Evolutionary conservation across 2,888 invertebrate species (phyloP).

Genomic region (Leptopilina myrica): DNA sequence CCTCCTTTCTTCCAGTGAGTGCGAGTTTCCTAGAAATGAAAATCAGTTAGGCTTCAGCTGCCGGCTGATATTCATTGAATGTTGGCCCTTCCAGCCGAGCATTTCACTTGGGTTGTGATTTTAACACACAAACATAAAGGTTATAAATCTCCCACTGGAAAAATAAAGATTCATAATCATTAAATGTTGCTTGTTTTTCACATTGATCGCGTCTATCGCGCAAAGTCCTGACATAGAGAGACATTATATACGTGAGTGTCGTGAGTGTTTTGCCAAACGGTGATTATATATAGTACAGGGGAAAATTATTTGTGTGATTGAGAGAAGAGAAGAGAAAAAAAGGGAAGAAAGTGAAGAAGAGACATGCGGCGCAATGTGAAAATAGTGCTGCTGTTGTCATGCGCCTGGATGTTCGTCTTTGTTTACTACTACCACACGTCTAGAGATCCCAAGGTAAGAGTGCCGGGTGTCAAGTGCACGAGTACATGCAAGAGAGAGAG

Average conservation of each 20-base stretch:
- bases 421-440: slow-evolving; percentile 81
- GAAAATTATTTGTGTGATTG: slow-evolving; percentile 36
- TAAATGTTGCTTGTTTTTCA: slow-evolving; percentile 9
- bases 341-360: slow-evolving; percentile 26
- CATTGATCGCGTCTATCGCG: slow-evolving; percentile 48
- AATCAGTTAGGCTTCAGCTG: slow-evolving; percentile 71
- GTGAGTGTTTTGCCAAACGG: slow-evolving; percentile 45
- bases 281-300: slow-evolving; percentile 36
- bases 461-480: slow-evolving; percentile 30
- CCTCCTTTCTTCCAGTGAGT: slow-evolving; percentile 29
- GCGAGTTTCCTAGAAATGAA: neutral
- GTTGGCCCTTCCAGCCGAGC: slow-evolving; percentile 42
- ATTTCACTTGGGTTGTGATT: neutral
- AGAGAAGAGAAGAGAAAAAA: neutral
- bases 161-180: neutral
- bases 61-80: slow-evolving; percentile 63
- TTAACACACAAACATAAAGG: slow-evolving; percentile 43
- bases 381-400: slow-evolving; percentile 80
- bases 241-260: neutral
- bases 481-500: neutral
- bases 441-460: slow-evolving; percentile 79
- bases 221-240: slow-evolving; percentile 37
- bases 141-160: slow-evolving; percentile 3
- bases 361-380: slow-evolving; percentile 82
- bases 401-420: slow-evolving; percentile 82